Conservation (phyloP, 2,888 invertebrate genomes). For the Cryptus viduatorius region DNA sequence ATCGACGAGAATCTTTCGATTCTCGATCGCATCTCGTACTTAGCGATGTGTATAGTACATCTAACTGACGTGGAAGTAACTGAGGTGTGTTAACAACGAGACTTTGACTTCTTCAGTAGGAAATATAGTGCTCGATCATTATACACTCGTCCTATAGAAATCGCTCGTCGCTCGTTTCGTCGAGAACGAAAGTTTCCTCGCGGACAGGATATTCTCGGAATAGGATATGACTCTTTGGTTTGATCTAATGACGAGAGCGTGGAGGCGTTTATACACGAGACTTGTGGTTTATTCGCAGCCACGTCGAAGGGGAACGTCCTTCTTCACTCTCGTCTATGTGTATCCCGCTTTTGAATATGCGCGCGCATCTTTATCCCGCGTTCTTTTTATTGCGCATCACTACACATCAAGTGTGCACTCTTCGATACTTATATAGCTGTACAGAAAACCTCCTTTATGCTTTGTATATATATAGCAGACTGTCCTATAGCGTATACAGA, state of each 20-base stretch:
- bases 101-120: conserved; percentile 49
- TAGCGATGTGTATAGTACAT: conserved; percentile 5
- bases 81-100: conserved; percentile 23
- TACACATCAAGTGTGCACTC: conserved; percentile 7
- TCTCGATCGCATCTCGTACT: conserved; percentile 19
- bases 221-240: conserved; percentile 37
- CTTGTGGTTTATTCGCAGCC: not conserved
- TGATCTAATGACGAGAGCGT: conserved; percentile 54
- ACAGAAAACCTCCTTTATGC: not conserved
- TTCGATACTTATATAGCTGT: not conserved
- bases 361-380: not conserved
- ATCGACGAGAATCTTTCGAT: conserved; percentile 23
- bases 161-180: conserved; percentile 28
- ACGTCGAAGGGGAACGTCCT: conserved; percentile 3
- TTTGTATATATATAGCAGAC: not conserved
- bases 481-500: conserved; percentile 70
- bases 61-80: conserved; percentile 35
- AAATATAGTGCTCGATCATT: conserved; percentile 55
- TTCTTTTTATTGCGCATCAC: not conserved
- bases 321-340: not conserved
- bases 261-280: conserved; percentile 50
- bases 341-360: not conserved
- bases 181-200: conserved; percentile 51
- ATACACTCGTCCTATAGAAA: conserved; percentile 39
- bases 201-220: conserved; percentile 10